Evolutionary conservation across 2,797 vertebrate species (phyloP), one percentile per base, ranked within the genome.

Genomic region (Sus cebifrons): DNA sequence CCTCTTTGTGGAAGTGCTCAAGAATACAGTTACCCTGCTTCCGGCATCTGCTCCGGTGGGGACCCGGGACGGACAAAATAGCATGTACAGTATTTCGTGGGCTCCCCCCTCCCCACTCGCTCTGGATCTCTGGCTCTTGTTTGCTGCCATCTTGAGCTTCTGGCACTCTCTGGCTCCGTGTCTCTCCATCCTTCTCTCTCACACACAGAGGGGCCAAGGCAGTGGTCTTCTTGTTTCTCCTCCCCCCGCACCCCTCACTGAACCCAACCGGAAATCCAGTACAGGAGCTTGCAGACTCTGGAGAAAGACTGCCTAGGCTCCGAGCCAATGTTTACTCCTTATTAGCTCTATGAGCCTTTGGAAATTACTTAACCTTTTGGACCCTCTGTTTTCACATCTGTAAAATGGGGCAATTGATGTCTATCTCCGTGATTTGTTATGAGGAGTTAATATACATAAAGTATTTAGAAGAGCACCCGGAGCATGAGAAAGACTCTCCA

Each of bases 341-440:
- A 27, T 52, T 81, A 73, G 62, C 68, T 86, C 25, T 73, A 3
- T 40, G 70, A 79, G 13, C 8, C 49, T 92, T 93, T 84, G 65
- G 62, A 71, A 89, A 71, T 86, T 13, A 88, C 44, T 94, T 77
- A 21, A 21, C 27, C 12, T 91, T 32, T 84, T 36, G 40, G 21
- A 40, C 20, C 32, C 58, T 93, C 29, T 58, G 62, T 93, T 86
- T 95, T 89, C 77, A 68, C 11, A 27, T 86, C 58, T 70, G 25
- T 70, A 96, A 95, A 93, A 86, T 90, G 93, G 49, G 44, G 12
- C 82, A 13, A 62, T 84, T 27, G 62, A 12, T 85, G 6, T 8
- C 11, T 67, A 32, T 21, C 75, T 89, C 44, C 83, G 83, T 92
- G 67, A 25, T 54, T 82, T 79, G 54, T 36, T 77, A 56, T 21